Evolutionary conservation across 1,140 invertebrate genomes (phyloP).

Genomic region (Drosophila bifasciata): DNA sequence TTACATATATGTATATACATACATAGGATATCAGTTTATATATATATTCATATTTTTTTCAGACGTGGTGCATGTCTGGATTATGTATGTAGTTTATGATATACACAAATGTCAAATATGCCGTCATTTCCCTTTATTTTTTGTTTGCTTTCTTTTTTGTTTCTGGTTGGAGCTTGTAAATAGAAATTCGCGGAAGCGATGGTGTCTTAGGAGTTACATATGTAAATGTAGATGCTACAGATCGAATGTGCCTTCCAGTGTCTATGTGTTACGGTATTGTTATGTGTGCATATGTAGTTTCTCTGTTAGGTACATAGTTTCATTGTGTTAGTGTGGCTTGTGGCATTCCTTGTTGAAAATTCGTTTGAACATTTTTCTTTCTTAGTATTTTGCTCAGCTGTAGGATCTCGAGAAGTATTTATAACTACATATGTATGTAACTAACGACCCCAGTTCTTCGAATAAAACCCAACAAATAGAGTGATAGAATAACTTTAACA

Average conservation of each 20-base stretch:
- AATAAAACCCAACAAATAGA: constrained; percentile 20
- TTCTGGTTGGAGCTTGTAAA: constrained; percentile 63
- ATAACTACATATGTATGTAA: constrained; percentile 4
- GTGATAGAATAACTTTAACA: constrained; percentile 46
- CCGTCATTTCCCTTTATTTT: constrained; percentile 32
- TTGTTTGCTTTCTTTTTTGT: constrained; percentile 22
- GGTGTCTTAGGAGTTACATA: constrained; percentile 31
- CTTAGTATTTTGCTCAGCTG: constrained; percentile 8
- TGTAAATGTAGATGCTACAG: too few relatives aligned
- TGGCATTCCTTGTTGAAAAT: constrained; percentile 49
- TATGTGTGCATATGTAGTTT: constrained; percentile 66
- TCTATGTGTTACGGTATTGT: constrained; percentile 22
- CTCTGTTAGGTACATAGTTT: constrained; percentile 81
- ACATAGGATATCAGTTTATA: constrained; percentile 50
- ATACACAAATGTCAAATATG: constrained; percentile 62
- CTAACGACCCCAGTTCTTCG: constrained; percentile 7
- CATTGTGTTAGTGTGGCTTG: constrained; percentile 68
- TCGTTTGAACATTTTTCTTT: constrained; percentile 33
- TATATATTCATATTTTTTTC: constrained; percentile 34
- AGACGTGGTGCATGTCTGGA: constrained; percentile 58
- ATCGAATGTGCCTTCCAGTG: constrained; percentile 10
- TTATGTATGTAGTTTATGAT: constrained; percentile 75
- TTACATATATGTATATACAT: constrained; percentile 41
- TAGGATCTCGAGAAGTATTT: constrained; percentile 18
- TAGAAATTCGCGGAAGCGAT: constrained; percentile 65